phyloP scores from a whole-genome alignment of 1,140 invertebrate species.

The Trichonephila inaurata region DNA sequence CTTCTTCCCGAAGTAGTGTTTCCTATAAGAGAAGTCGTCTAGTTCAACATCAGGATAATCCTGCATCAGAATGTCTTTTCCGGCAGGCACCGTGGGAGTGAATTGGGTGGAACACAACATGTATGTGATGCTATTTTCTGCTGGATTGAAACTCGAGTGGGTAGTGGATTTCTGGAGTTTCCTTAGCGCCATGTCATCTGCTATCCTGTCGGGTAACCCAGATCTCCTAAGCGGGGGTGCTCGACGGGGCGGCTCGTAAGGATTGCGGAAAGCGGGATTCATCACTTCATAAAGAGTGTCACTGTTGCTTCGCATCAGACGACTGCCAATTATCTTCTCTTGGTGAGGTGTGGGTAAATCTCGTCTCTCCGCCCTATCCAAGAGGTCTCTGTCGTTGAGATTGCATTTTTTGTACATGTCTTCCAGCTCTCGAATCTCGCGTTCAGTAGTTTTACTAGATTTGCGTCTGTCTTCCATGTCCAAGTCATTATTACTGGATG shows the following conservation, averaged over 20 bases:
- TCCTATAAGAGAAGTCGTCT: constrained; percentile 92
- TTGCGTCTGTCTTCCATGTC: not conserved
- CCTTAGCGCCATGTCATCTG: constrained; percentile 90
- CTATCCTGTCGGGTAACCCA: constrained; percentile 84
- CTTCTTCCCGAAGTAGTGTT: constrained; percentile 88
- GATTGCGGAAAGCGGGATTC: constrained; percentile 20
- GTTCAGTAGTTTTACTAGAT: constrained; percentile 85
- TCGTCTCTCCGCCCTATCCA: constrained; percentile 88
- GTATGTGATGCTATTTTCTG: constrained; percentile 86
- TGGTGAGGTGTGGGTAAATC: constrained; percentile 85
- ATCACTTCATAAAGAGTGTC: constrained; percentile 27
- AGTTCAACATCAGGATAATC: constrained; percentile 89
- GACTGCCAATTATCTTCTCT: not conserved
- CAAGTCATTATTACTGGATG: constrained; percentile 25
- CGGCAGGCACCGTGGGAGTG: constrained; percentile 78
- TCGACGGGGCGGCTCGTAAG: constrained; percentile 77
- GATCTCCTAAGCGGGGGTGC: constrained; percentile 80
- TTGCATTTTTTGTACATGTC: constrained; percentile 90
- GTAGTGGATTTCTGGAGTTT: constrained; percentile 81
- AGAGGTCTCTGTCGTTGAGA: constrained; percentile 89
- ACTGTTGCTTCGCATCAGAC: constrained; percentile 51
- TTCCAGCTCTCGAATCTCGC: constrained; percentile 92
- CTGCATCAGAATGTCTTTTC: constrained; percentile 79
- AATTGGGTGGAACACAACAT: constrained; percentile 87
- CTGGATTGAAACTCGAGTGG: constrained; percentile 83